These are phyloP conservation scores for Brevipalpus yothersi DNA, from an alignment of 1,140 invertebrate genomes.

Conservation along the genomic window DNA sequence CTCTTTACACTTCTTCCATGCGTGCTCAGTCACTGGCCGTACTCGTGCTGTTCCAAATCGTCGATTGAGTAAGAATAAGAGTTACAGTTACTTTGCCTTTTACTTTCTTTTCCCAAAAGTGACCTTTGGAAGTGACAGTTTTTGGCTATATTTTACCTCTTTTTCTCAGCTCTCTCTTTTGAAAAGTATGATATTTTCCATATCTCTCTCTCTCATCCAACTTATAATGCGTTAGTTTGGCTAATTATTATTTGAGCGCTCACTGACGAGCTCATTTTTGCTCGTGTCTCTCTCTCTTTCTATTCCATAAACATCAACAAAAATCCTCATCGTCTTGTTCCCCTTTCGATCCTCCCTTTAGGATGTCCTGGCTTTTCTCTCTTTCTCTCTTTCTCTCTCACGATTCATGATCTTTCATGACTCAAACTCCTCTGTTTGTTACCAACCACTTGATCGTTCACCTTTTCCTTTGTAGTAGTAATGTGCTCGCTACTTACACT, in stretches of 20 bases:
- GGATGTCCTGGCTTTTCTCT: not conserved
- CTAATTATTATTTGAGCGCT: not conserved
- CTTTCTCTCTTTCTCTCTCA: not conserved
- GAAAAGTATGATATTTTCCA: not conserved
- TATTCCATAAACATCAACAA: not conserved
- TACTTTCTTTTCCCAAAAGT: not conserved
- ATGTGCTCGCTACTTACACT: not conserved
- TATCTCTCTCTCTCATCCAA: not conserved
- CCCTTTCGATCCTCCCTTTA: not conserved
- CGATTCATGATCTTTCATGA: not conserved
- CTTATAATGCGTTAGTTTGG: not conserved
- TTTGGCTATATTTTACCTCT: not conserved
- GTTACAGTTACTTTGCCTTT: not conserved
- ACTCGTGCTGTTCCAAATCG: too few relatives aligned
- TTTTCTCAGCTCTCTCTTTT: not conserved
- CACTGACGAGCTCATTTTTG: not conserved
- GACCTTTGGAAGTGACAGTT: not conserved
- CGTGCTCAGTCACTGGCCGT: not conserved
- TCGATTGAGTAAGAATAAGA: not conserved
- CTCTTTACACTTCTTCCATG: not conserved
- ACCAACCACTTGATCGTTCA: not conserved
- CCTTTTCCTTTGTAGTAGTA: not conserved
- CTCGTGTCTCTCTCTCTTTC: not conserved
- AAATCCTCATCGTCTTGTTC: not conserved
- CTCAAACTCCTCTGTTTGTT: not conserved